Evolutionary conservation across 2,888 invertebrate genomes (phyloP).

Genomic region (Cantharis flavilabris): DNA sequence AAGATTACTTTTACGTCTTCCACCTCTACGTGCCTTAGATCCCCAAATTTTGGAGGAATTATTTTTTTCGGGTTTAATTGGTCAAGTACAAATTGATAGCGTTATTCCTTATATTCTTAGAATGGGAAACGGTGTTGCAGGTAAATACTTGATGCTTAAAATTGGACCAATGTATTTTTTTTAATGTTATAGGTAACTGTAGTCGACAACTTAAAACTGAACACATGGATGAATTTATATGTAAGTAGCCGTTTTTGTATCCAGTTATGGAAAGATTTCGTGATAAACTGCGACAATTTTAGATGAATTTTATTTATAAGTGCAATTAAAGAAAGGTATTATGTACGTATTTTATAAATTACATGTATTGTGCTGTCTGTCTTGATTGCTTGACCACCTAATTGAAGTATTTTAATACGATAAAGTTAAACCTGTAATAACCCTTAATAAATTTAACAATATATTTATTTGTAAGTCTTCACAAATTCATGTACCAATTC

Average conservation of each 20-base stretch:
- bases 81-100: constrained; percentile 92
- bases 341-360: background rate
- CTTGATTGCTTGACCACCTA: background rate
- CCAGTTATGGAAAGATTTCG: background rate
- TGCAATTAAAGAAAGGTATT: background rate
- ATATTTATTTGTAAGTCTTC: background rate
- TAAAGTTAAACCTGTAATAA: background rate
- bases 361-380: background rate
- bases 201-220: constrained; percentile 50
- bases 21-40: constrained; percentile 73
- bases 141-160: background rate
- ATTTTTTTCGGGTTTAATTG: constrained; percentile 90
- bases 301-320: background rate
- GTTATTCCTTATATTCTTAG: constrained; percentile 91
- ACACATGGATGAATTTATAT: constrained; percentile 41
- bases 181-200: constrained; percentile 31
- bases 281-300: background rate
- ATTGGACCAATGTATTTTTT: background rate
- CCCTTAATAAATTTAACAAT: background rate
- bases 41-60: constrained; percentile 84
- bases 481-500: background rate
- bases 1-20: constrained; percentile 69
- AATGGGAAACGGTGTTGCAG: constrained; percentile 44
- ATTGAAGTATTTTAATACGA: background rate
- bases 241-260: constrained; percentile 18